Evolutionary conservation across 1,140 invertebrate species (phyloP), one percentile per base, ranked within the genome.

Genomic region (Drosophila oshimai): DNA sequence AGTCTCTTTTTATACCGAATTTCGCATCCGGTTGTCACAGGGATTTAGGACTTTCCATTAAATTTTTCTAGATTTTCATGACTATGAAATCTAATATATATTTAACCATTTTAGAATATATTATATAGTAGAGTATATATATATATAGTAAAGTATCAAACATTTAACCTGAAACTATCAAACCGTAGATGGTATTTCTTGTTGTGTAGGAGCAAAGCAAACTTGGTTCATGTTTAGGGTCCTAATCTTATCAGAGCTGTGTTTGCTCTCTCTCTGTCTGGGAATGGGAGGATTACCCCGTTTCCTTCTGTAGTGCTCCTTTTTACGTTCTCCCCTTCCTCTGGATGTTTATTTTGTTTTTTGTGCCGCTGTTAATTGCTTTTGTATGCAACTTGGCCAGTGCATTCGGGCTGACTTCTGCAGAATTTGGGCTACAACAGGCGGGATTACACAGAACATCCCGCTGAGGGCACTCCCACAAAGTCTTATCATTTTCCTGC

Each of bases 311-410:
- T 24, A 10, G 18, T 36, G 28, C 10, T 3, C 5, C 6, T 17
- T 6, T 17, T 51, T 1, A n/a, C n/a, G n/a, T 10, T 3, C 55
- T 1, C 13, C 4, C 18, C 36, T 42, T 17, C 24, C 10, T 9
- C 10, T 39, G 31, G 24, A 33, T 17, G 37, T 34, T 51, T n/a
- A n/a, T n/a, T n/a, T n/a, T n/a, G n/a, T n/a, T n/a, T n/a, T 74
- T 54, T 62, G 55, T 18, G 44, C 29, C 53, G 13, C 55, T 57
- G 45, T 74, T 84, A 79, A 86, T 84, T 84, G 79, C 74, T 83
- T 84, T 74, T 84, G 62, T 74, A 51, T 69, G 73, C 74, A 49
- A 29, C 34, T 44, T 42, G 51, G 22, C 24, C 39, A 24, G 13
- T 9, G 26, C 29, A 31, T 45, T 53, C 9, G 0, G 6, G 26